These are phyloP conservation scores for Pandion haliaetus DNA, from an alignment of 2,113 vertebrate genomes.

Conservation along the genomic window DNA sequence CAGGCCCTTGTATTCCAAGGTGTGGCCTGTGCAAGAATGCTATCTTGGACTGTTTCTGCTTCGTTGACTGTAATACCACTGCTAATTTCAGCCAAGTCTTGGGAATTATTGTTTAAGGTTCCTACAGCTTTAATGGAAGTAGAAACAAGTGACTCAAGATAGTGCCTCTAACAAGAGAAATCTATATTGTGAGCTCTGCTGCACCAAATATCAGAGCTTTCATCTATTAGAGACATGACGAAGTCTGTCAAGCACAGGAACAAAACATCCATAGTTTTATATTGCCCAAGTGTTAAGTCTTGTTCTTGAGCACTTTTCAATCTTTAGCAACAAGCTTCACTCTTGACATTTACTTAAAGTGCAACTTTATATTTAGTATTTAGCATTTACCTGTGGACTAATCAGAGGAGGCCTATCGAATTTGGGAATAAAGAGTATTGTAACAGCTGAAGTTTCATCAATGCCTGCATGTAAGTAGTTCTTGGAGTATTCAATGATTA, in stretches of 20 bases:
- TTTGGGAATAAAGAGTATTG: constrained; percentile 94
- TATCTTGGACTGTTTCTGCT: neutral
- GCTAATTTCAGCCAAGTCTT: neutral
- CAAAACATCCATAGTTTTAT: neutral
- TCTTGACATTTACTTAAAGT: neutral
- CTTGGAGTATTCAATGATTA: neutral
- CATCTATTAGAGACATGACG: neutral
- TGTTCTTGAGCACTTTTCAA: neutral
- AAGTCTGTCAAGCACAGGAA: neutral
- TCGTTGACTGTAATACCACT: neutral
- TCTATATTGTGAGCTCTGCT: neutral
- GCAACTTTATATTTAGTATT: constrained; percentile 78
- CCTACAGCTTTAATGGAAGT: neutral
- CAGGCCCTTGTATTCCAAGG: neutral
- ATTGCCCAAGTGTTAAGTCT: neutral
- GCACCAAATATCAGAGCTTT: neutral
- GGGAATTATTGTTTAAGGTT: neutral
- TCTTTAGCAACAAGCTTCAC: neutral
- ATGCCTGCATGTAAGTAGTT: constrained; percentile 91
- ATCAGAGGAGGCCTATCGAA: constrained; percentile 91
- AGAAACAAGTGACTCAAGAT: neutral
- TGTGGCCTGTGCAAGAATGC: neutral
- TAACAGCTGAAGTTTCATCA: constrained; percentile 93
- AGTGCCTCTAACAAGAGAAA: neutral
- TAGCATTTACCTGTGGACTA: constrained; percentile 93